Conservation (phyloP, 1,140 invertebrate genomes). For the Temnothorax longispinosus region DNA sequence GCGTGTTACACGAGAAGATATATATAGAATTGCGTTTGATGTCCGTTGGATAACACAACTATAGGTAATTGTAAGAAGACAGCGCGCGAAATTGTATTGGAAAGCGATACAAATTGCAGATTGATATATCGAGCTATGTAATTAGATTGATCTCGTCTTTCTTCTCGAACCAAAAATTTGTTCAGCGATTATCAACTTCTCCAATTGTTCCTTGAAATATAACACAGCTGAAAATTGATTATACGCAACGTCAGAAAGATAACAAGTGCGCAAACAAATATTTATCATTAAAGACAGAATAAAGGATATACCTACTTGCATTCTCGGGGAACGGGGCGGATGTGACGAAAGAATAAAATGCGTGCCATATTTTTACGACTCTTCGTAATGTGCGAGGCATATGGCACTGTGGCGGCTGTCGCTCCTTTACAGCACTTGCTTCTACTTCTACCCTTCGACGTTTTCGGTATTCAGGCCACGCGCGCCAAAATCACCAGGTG, state of each 20-base stretch:
- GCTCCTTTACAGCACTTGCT: conserved; percentile 64
- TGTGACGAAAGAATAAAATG: conserved; percentile 64
- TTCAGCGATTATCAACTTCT: background rate
- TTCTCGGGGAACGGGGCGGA: background rate
- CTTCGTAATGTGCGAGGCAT: conserved; percentile 73
- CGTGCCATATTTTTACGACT: conserved; percentile 73
- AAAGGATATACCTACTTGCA: background rate
- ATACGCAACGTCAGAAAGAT: background rate
- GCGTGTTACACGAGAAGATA: conserved; percentile 42
- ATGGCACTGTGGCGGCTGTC: conserved; percentile 74
- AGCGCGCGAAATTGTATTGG: background rate
- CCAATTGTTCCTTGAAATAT: background rate
- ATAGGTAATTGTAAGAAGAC: background rate
- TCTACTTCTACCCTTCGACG: conserved; percentile 39
- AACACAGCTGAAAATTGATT: background rate
- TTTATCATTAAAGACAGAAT: background rate
- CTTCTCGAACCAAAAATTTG: background rate
- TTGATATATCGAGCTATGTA: background rate
- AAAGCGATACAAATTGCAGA: background rate
- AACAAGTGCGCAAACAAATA: background rate
- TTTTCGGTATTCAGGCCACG: conserved; percentile 70
- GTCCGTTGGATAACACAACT: background rate
- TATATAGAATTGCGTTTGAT: background rate
- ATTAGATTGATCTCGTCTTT: background rate
- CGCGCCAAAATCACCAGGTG: conserved; percentile 71